Evolutionary conservation across 2,888 invertebrate species (phyloP), one percentile per base, ranked within the genome.

Genomic region (Notodonta dromedarius): DNA sequence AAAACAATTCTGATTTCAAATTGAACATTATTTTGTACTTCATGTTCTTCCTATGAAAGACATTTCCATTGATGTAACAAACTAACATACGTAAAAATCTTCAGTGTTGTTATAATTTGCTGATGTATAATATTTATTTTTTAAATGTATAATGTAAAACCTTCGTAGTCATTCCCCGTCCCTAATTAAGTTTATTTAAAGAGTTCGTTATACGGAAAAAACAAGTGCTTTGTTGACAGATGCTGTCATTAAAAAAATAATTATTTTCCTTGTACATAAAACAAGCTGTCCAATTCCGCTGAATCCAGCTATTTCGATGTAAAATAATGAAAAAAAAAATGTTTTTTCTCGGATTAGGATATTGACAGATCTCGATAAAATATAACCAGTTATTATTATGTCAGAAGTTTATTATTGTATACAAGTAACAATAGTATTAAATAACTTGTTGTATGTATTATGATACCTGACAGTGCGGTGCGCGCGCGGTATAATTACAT

Each of bases 371-470:
- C 83, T 88, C 77, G 82, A 85, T 83, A 85, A 88, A 66, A 84
- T 90, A 90, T 91, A 89, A 89, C 87, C 90, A 92, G 93, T 93
- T 93, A 93, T 89, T 83, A 90, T 89, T 89, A 89, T 89, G 87
- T 91, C 88, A 85, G 86, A 91, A 88, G 90, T 93, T 93, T 93
- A 93, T 92, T 89, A 91, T 91, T 91, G 90, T 93, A 90, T 89
- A 91, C 91, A 90, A 87, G 79, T 92, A 91, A 91, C 89, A 89
- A 91, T 91, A 91, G 89, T 83, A 85, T 70, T 76, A 75, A 74
- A 87, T 83, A 86, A 89, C 83, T 91, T 91, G 92, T 93, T 93
- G 91, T 91, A 91, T 89, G 91, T 90, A 91, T 86, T 82, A 89
- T 82, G 80, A 80, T 88, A 89, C 81, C 82, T 79, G 81, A 83